phyloP scores from a whole-genome alignment of 2,888 invertebrate species.

The Spisula solida region DNA sequence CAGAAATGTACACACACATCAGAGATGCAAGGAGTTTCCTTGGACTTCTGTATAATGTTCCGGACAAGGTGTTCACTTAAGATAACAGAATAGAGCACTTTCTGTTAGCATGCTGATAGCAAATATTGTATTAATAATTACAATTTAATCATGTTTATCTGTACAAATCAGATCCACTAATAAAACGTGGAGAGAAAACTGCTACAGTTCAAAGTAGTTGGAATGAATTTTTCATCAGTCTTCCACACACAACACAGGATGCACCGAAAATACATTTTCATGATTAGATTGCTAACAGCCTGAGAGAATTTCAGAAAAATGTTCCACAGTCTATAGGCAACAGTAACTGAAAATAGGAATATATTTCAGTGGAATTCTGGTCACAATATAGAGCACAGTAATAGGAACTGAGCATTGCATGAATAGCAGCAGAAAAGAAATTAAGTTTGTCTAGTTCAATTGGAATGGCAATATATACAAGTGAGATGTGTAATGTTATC shows the following conservation, averaged over 20 bases:
- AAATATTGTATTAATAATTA: background rate
- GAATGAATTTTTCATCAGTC: background rate
- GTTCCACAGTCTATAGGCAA: background rate
- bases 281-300: background rate
- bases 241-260: background rate
- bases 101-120: background rate
- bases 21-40: background rate
- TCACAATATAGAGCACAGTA: background rate
- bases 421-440: background rate
- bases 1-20: background rate
- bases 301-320: slow-evolving; percentile 2
- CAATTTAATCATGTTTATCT: background rate
- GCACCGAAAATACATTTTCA: background rate
- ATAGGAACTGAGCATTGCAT: background rate
- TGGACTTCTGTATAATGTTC: background rate
- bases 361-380: background rate
- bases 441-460: slow-evolving; percentile 2
- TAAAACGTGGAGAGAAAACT: background rate
- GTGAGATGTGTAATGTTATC: background rate
- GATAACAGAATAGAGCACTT: background rate
- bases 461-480: background rate
- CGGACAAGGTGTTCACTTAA: background rate
- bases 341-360: background rate
- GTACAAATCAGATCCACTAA: background rate
- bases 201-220: background rate